phyloP scores from a whole-genome alignment of 2,797 vertebrate species.

The Sebastes itinus region DNA sequence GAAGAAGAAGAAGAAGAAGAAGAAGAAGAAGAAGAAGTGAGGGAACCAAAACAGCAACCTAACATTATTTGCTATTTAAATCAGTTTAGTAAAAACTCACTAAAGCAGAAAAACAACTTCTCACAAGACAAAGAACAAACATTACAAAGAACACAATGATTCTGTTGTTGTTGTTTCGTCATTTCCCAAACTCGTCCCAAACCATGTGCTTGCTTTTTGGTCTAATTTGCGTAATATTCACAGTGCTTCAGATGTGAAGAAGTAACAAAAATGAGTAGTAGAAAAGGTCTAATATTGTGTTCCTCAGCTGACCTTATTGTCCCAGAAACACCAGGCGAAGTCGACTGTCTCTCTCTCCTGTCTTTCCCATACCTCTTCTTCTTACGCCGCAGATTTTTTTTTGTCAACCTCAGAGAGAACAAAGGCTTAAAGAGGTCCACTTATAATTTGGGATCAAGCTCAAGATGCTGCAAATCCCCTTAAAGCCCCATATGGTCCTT shows the following conservation, averaged over 20 bases:
- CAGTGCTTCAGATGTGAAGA: not conserved
- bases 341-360: not conserved
- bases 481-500: slow-evolving; percentile 26
- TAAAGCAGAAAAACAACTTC: not conserved
- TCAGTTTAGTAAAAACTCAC: no score
- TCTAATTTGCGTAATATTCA: no score
- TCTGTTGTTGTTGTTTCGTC: not conserved
- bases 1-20: not conserved
- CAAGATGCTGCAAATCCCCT: slow-evolving; percentile 30
- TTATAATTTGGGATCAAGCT: slow-evolving; percentile 40
- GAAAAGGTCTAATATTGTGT: not conserved
- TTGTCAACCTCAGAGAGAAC: not conserved
- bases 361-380: slow-evolving; percentile 9
- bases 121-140: not conserved
- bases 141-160: not conserved
- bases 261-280: no score
- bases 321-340: not conserved
- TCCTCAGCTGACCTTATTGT: not conserved
- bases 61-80: not conserved
- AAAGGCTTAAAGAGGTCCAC: slow-evolving; percentile 5
- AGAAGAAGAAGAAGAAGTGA: not conserved
- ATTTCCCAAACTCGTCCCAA: not conserved
- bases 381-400: not conserved
- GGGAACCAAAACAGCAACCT: not conserved
- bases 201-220: not conserved